phyloP scores from a whole-genome alignment of 2,113 vertebrate genomes.

The Trichomycterus rosablanca region DNA sequence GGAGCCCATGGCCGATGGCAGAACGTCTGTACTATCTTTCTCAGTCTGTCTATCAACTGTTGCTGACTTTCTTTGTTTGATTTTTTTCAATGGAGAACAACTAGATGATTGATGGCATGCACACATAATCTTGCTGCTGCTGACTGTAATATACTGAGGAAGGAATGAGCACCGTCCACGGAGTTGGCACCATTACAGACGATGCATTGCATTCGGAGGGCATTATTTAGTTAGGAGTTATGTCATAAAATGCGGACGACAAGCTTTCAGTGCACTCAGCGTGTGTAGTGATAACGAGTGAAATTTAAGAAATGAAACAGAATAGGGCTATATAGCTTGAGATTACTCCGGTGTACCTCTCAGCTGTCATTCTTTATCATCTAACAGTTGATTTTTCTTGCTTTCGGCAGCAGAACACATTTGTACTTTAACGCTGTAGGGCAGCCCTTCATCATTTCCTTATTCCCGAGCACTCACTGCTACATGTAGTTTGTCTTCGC shows the following conservation, averaged over 20 bases:
- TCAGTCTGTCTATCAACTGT: background rate
- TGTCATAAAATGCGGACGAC: conserved; percentile 7
- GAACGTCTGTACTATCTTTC: background rate
- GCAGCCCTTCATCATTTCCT: conserved; percentile 32
- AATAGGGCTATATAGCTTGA: background rate
- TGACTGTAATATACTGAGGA: conserved; percentile 23
- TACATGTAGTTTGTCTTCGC: conserved; percentile 27
- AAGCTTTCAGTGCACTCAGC: conserved; percentile 23
- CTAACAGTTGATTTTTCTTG: conserved; percentile 2
- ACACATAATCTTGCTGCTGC: conserved; percentile 9
- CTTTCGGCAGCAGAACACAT: conserved; percentile 10
- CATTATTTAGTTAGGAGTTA: conserved; percentile 7
- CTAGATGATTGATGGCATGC: conserved; percentile 16
- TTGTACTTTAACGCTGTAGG: conserved; percentile 20
- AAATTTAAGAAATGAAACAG: conserved; percentile 11
- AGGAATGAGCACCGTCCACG: conserved; percentile 20
- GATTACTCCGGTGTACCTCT: conserved; percentile 9
- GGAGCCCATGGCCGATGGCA: background rate
- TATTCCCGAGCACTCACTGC: conserved; percentile 15
- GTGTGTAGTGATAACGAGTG: conserved; percentile 2
- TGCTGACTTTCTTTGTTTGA: background rate
- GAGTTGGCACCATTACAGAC: conserved; percentile 19
- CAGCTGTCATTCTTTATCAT: conserved; percentile 22
- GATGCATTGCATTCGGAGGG: background rate
- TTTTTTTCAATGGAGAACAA: background rate